Percentiles rank a stretch among this genome's conserved stretches.
Evolutionary conservation across 2,888 invertebrate genomes (phyloP).

Genomic region (Pseudococcus jackbeardsleyi): DNA sequence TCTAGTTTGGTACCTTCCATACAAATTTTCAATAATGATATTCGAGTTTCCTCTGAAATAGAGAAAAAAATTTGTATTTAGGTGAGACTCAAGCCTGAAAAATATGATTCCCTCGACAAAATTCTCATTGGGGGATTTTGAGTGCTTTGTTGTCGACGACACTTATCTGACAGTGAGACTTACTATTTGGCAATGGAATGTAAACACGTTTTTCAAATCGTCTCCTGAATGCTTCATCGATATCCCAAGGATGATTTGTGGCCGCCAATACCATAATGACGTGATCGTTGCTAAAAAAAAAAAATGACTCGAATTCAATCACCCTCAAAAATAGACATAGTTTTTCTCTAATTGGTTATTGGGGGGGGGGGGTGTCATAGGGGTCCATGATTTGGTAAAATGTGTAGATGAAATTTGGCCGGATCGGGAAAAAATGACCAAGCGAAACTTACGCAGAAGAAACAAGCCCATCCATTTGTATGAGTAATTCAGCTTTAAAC

Average conservation of each 20-base stretch:
- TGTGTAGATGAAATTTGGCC: too few relatives aligned
- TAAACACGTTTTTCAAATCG: conserved; percentile 91
- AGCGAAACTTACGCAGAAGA: conserved; percentile 73
- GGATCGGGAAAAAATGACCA: too few relatives aligned
- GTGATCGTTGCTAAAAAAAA: conserved; percentile 70
- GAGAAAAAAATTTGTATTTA: too few relatives aligned
- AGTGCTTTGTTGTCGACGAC: too few relatives aligned
- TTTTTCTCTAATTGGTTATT: too few relatives aligned
- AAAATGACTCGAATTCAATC: neutral
- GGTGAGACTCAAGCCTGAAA: neutral
- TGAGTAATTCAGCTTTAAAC: conserved; percentile 88
- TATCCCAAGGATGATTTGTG: conserved; percentile 93
- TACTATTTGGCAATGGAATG: conserved; percentile 85
- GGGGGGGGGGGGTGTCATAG: too few relatives aligned
- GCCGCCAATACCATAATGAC: conserved; percentile 90
- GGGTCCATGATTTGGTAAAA: too few relatives aligned
- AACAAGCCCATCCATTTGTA: conserved; percentile 90
- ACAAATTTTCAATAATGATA: conserved; percentile 79
- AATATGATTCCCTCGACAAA: too few relatives aligned
- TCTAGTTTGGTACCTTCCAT: conserved; percentile 78
- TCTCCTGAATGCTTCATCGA: conserved; percentile 88
- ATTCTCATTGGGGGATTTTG: too few relatives aligned
- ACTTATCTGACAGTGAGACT: neutral
- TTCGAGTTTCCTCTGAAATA: conserved; percentile 75
- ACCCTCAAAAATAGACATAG: too few relatives aligned